phyloP scores from a whole-genome alignment of 2,113 vertebrate genomes.

The Rhinoptilus africanus region DNA sequence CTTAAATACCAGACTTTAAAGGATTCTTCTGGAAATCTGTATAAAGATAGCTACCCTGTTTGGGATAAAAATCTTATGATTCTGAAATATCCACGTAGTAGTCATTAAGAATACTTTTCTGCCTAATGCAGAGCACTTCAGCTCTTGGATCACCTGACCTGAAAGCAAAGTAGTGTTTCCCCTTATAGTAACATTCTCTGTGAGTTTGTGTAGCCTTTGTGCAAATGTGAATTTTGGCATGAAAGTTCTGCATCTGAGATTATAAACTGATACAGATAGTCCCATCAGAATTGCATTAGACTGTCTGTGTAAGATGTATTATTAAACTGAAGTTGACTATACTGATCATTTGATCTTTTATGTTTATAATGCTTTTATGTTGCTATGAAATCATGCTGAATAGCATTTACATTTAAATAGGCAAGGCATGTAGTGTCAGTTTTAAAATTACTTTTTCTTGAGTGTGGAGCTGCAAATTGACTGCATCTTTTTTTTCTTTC shows the following conservation, averaged over 20 bases:
- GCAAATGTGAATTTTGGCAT: background rate
- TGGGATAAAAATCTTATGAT: background rate
- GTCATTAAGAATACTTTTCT: background rate
- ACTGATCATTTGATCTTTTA: background rate
- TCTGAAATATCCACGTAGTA: background rate
- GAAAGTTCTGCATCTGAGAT: background rate
- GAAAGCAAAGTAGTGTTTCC: background rate
- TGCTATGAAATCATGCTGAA: background rate
- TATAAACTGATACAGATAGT: background rate
- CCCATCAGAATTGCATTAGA: no score
- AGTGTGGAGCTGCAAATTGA: background rate
- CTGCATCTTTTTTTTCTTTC: background rate
- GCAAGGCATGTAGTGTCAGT: fast-evolving
- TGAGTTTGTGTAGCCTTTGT: background rate
- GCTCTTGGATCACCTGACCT: background rate
- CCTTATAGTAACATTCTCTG: background rate
- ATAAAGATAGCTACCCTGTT: background rate
- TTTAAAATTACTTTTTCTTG: background rate
- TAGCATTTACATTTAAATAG: background rate
- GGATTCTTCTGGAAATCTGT: background rate
- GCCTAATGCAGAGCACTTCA: background rate
- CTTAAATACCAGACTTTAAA: background rate
- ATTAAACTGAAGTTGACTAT: background rate
- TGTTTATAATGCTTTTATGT: background rate
- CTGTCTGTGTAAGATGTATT: background rate